Evolutionary conservation across 2,113 vertebrate genomes (phyloP).

Genomic region (Nothobranchius kuhntae): DNA sequence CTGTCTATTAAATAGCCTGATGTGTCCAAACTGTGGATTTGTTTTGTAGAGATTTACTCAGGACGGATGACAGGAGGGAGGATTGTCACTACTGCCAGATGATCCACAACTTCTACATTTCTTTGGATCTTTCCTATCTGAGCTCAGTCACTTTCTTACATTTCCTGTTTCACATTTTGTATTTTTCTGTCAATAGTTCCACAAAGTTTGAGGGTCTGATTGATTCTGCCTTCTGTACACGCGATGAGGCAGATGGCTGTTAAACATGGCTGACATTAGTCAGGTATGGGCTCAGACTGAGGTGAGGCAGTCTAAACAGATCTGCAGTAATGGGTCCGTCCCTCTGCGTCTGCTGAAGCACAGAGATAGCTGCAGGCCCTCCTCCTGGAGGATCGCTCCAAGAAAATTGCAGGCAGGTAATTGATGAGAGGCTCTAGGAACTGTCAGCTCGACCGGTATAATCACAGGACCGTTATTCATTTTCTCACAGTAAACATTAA

Average conservation of each 20-base stretch:
- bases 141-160: slow-evolving; percentile 19
- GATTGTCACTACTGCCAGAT: not conserved
- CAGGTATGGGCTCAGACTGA: slow-evolving; percentile 54
- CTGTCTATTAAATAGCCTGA: not conserved
- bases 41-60: not conserved
- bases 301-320: slow-evolving; percentile 66
- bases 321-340: slow-evolving; percentile 54
- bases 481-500: slow-evolving; percentile 20
- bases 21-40: not conserved
- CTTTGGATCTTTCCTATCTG: slow-evolving; percentile 9
- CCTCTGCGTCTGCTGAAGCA: slow-evolving; percentile 48
- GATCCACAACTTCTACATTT: not conserved
- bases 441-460: slow-evolving; percentile 27
- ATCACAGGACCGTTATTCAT: slow-evolving; percentile 27
- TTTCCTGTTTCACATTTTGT: slow-evolving; percentile 37
- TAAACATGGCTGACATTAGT: slow-evolving; percentile 70
- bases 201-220: slow-evolving; percentile 37
- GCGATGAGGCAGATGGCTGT: slow-evolving; percentile 67
- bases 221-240: slow-evolving; percentile 46
- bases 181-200: slow-evolving; percentile 22
- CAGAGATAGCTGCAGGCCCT: slow-evolving; percentile 42
- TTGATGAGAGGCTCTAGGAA: slow-evolving; percentile 48
- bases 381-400: slow-evolving; percentile 23
- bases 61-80: not conserved
- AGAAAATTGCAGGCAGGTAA: slow-evolving; percentile 53